phyloP scores from a whole-genome alignment of 2,888 invertebrate genomes.

The Drosophila paramelanica region DNA sequence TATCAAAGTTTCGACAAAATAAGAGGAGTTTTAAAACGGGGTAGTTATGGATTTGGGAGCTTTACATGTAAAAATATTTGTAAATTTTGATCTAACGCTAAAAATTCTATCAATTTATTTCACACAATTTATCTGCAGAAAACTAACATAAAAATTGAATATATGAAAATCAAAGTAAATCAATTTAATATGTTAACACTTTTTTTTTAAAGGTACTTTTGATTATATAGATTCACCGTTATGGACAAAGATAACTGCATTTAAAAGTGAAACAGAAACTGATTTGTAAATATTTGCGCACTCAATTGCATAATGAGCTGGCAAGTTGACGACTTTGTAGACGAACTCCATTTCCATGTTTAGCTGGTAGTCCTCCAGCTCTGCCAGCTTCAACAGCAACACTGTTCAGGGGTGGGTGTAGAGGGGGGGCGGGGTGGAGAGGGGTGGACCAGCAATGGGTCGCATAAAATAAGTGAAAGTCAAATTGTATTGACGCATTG shows the following conservation, averaged over 20 bases:
- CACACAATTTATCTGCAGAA: too few relatives aligned
- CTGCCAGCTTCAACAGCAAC: conserved; percentile 14
- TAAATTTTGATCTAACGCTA: too few relatives aligned
- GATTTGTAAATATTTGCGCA: conserved; percentile 50
- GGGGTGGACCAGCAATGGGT: conserved; percentile 57
- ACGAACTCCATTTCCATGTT: conserved; percentile 38
- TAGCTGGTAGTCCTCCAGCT: conserved; percentile 38
- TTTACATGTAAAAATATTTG: too few relatives aligned
- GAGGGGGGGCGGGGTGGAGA: not conserved
- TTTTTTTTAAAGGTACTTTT: not conserved
- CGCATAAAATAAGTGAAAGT: conserved; percentile 77
- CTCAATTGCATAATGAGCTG: conserved; percentile 63
- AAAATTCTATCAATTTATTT: too few relatives aligned
- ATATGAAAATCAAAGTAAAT: too few relatives aligned
- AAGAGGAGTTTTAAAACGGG: too few relatives aligned
- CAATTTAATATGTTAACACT: too few relatives aligned
- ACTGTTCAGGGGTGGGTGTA: not conserved
- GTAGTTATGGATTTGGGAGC: too few relatives aligned
- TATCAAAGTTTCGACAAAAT: too few relatives aligned
- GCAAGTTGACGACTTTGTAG: conserved; percentile 51
- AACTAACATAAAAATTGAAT: too few relatives aligned
- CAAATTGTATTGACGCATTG: conserved; percentile 81
- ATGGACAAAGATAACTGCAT: conserved; percentile 5
- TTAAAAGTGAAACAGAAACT: conserved; percentile 22
- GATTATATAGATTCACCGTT: not conserved